A percentile compares a stretch with the other conserved stretches of the same genome.
Conservation (phyloP, 2,113 vertebrate genomes). For the Bathybates hornii region DNA sequence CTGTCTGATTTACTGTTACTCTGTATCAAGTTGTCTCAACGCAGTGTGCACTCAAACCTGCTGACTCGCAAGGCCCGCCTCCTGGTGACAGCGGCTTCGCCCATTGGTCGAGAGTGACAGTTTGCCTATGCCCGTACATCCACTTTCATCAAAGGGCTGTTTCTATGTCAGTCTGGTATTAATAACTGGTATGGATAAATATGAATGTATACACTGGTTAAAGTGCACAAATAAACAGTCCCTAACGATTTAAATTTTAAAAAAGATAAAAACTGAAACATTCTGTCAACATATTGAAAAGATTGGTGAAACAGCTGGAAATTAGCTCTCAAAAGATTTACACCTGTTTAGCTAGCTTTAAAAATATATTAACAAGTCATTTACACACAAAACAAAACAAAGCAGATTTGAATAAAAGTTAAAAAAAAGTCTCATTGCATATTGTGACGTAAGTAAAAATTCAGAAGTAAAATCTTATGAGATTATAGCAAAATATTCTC, state of each 20-base stretch:
- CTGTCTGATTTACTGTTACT: constrained; percentile 74
- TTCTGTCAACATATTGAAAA: not conserved
- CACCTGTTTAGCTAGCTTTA: not conserved
- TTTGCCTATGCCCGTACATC: not conserved
- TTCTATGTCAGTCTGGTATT: not conserved
- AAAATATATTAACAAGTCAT: not conserved
- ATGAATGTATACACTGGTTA: not conserved
- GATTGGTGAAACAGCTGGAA: not conserved
- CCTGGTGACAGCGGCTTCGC: not conserved
- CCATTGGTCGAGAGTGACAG: constrained; percentile 47
- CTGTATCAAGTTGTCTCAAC: constrained; percentile 60
- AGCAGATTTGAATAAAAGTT: not conserved
- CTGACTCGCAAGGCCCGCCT: constrained; percentile 33
- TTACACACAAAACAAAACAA: not conserved
- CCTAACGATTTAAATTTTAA: not conserved
- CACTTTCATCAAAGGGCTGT: constrained; percentile 16
- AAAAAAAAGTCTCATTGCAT: not conserved
- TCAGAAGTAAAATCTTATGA: not conserved
- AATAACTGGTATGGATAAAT: not conserved
- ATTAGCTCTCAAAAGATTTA: not conserved
- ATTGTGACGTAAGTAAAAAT: accelerated
- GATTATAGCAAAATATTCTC: not conserved
- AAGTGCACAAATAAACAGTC: not conserved
- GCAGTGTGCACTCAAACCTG: constrained; percentile 54
- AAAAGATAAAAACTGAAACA: not conserved